phyloP scores from a whole-genome alignment of 2,888 invertebrate genomes.

The Agrochola litura region DNA sequence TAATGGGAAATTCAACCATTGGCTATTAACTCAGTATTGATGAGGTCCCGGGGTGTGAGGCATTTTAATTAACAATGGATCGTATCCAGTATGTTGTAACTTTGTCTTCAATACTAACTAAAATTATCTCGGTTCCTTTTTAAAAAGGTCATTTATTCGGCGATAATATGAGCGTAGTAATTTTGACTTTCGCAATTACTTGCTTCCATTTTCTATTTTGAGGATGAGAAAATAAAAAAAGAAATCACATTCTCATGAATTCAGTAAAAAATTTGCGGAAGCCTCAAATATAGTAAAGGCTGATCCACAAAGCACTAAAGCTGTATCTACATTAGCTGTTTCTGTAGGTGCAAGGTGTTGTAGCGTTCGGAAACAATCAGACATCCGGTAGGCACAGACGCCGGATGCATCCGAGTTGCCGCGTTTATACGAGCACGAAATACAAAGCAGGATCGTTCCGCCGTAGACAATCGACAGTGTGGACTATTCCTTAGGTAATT shows the following conservation, averaged over 20 bases:
- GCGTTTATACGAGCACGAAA: constrained; percentile 29
- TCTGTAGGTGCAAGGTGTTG: constrained; percentile 50
- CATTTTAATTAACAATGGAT: constrained; percentile 22
- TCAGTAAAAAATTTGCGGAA: background rate
- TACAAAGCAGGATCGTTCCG: constrained; percentile 24
- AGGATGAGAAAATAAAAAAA: background rate
- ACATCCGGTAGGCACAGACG: constrained; percentile 65
- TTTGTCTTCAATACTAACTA: constrained; percentile 5
- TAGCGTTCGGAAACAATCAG: constrained; percentile 66
- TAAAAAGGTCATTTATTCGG: background rate
- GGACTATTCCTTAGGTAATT: constrained; percentile 48
- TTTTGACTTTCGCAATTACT: background rate
- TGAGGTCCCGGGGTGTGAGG: constrained; percentile 10
- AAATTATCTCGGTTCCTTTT: background rate
- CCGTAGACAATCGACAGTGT: constrained; percentile 20
- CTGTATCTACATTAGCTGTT: background rate
- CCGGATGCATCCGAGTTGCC: constrained; percentile 66
- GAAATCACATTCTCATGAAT: background rate
- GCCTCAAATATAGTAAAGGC: background rate
- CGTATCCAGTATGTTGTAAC: background rate
- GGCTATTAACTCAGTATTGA: constrained; percentile 3
- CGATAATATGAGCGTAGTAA: no score
- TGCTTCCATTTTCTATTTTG: background rate
- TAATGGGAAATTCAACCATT: constrained; percentile 11
- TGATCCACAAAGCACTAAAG: background rate